Evolutionary conservation across 1,140 invertebrate genomes (phyloP).

Genomic region (Rhagoletis zephyria): DNA sequence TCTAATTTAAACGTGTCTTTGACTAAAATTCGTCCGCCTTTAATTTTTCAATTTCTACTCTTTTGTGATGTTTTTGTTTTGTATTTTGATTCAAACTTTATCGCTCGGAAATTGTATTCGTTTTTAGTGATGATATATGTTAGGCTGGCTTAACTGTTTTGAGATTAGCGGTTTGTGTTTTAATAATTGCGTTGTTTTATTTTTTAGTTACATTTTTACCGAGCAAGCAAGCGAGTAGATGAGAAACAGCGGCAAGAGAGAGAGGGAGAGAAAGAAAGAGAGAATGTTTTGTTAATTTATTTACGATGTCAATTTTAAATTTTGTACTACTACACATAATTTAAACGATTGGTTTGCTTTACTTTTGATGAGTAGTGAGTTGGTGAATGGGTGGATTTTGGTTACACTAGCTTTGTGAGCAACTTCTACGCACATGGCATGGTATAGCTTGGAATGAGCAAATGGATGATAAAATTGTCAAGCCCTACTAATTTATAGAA

Average conservation of each 20-base stretch:
- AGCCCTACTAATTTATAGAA: slow-evolving; percentile 32
- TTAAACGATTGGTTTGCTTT: slow-evolving; percentile 9
- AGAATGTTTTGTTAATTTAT: slow-evolving; percentile 41
- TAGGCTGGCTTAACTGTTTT: slow-evolving; percentile 62
- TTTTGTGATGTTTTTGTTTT: slow-evolving; percentile 13
- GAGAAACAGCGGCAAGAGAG: neutral
- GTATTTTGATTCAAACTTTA: slow-evolving; percentile 26
- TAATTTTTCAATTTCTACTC: slow-evolving; percentile 11
- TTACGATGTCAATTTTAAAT: slow-evolving; percentile 19
- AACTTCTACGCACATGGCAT: slow-evolving; percentile 30
- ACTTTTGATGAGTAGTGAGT: slow-evolving; percentile 27
- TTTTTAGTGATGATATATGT: slow-evolving; percentile 62
- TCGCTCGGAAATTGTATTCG: slow-evolving; percentile 55
- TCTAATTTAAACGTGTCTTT: slow-evolving; percentile 31
- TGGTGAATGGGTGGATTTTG: slow-evolving; percentile 41
- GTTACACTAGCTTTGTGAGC: slow-evolving; percentile 47
- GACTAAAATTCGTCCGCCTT: slow-evolving; percentile 36
- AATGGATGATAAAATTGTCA: neutral
- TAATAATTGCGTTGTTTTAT: neutral
- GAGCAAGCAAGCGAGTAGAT: slow-evolving; percentile 12
- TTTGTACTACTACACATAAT: slow-evolving; percentile 26
- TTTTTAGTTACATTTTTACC: slow-evolving; percentile 45
- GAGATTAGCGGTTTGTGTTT: slow-evolving; percentile 24
- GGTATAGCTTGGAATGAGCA: slow-evolving; percentile 30
- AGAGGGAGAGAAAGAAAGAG: slow-evolving; percentile 29